These are phyloP conservation scores for Gnathonemus echidnorhynchus DNA, from an alignment of 2,113 vertebrate genomes.

Conservation along the genomic window DNA sequence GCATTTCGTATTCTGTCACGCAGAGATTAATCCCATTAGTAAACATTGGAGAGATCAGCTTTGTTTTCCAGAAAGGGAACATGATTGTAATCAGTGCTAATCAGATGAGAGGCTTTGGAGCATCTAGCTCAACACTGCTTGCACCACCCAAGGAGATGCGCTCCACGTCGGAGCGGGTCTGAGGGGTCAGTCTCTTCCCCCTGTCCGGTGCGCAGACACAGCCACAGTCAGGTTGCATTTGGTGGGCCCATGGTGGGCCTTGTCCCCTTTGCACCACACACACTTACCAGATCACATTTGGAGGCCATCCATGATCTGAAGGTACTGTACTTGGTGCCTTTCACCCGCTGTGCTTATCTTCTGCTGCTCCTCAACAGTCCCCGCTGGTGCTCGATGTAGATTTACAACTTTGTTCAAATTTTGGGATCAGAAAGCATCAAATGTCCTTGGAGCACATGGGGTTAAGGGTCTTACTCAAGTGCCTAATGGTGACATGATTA, in stretches of 20 bases:
- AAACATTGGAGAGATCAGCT: conserved; percentile 70
- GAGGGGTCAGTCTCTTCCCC: background rate
- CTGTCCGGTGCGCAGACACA: background rate
- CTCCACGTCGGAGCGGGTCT: background rate
- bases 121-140: conserved; percentile 31
- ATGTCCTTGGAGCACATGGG: background rate
- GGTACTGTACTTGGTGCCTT: background rate
- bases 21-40: conserved; percentile 59
- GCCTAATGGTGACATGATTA: background rate
- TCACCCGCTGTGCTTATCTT: background rate
- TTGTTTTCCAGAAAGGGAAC: conserved; percentile 67
- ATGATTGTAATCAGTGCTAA: conserved; percentile 65
- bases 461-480: background rate
- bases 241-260: background rate
- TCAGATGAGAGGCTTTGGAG: conserved; percentile 63
- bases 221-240: background rate
- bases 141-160: background rate
- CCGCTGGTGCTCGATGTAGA: background rate
- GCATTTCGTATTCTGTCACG: conserved; percentile 63
- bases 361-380: background rate
- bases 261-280: background rate
- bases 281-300: background rate
- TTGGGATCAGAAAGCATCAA: background rate
- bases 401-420: background rate
- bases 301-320: background rate